phyloP scores from a whole-genome alignment of 2,113 vertebrate species.

The Halcyon senegalensis region DNA sequence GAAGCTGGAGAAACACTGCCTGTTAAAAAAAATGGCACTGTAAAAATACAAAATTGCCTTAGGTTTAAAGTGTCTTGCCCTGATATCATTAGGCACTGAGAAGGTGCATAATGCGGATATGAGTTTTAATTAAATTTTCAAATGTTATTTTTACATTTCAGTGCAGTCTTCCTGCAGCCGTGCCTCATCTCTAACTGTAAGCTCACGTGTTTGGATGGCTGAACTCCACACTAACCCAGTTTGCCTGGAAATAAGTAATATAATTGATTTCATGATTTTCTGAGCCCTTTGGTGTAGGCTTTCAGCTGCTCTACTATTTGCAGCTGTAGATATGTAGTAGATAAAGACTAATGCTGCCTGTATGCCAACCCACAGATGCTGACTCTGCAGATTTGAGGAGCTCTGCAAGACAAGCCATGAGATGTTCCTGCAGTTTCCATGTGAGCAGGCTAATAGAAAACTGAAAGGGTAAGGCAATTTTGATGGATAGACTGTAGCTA shows the following conservation, averaged over 20 bases:
- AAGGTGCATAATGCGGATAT: background rate
- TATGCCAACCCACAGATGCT: background rate
- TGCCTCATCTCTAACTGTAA: background rate
- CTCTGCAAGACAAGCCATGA: background rate
- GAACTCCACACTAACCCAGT: background rate
- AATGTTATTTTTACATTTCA: constrained; percentile 8
- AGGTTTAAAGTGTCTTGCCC: background rate
- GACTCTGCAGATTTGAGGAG: background rate
- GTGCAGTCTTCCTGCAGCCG: background rate
- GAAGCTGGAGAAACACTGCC: background rate
- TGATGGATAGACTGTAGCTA: background rate
- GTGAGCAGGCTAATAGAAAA: background rate
- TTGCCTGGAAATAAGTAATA: background rate
- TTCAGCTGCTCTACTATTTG: background rate
- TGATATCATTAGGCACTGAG: background rate
- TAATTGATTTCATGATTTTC: background rate
- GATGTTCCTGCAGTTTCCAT: background rate
- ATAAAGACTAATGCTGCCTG: background rate
- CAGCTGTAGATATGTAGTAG: background rate
- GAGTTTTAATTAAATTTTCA: constrained; percentile 32
- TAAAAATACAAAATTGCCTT: constrained; percentile 3
- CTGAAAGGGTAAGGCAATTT: background rate
- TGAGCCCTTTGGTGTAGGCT: background rate
- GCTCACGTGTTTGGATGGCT: background rate
- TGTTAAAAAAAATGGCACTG: background rate